Conservation (phyloP, 2,113 vertebrate genomes). For the Zosterops japonicus region DNA sequence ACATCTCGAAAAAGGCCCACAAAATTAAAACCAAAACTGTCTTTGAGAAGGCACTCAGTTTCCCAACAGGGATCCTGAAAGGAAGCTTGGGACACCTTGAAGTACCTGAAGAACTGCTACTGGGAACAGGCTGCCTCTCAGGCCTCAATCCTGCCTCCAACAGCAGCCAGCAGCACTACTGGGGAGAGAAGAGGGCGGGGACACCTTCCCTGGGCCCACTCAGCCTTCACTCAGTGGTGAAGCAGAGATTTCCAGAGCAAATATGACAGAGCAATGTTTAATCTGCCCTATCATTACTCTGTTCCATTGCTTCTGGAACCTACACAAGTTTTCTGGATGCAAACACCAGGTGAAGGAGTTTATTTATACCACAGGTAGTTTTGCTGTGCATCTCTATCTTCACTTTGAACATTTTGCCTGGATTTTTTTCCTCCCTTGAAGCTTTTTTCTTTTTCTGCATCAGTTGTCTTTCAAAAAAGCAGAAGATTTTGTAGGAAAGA, state of each 20-base stretch:
- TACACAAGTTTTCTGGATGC: background rate
- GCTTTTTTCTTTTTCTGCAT: background rate
- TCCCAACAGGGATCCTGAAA: background rate
- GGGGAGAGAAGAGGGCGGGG: background rate
- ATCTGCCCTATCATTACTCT: background rate
- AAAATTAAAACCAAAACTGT: background rate
- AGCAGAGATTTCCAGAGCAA: background rate
- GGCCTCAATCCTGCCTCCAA: background rate
- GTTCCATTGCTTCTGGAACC: background rate
- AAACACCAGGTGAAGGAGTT: background rate
- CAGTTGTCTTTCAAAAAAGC: background rate
- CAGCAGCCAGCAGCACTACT: background rate
- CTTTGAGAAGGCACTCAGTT: background rate
- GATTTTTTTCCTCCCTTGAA: background rate
- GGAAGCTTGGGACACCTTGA: background rate
- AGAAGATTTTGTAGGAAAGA: background rate
- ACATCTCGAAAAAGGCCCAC: background rate
- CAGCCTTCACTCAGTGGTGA: rapidly evolving
- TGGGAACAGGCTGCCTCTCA: background rate
- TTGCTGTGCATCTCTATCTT: background rate
- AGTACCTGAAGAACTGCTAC: background rate
- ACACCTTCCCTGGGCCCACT: background rate
- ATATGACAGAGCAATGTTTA: background rate
- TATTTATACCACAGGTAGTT: background rate
- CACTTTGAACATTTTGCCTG: background rate